Base-by-base conservation (phyloP, 2,113 vertebrate species). In the Saccopteryx bilineata region DNA sequence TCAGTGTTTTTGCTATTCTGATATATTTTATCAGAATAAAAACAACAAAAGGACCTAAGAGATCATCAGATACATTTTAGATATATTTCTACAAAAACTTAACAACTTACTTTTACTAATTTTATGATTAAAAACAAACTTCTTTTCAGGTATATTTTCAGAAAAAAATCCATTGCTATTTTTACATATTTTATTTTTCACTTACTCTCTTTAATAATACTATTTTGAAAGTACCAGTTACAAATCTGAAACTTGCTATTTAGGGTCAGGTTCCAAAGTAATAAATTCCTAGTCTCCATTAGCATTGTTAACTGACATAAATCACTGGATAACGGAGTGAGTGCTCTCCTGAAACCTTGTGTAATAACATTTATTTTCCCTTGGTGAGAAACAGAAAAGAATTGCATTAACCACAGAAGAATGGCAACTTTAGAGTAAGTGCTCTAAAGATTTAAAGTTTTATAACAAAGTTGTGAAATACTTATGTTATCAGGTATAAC, bases 241-340 rank as follows among this genome's bases (percentile, higher is more conserved):
- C 80, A 97, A 81, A 96, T 96, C 86, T 98, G 65, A 75, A 97
- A 86, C 85, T 96, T 95, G 91, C 94, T 83, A 95, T 80, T 84
- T 96, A 91, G 87, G 76, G 80, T 98, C 97, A 97, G 69, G 96
- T 98, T 98, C 96, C 96, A 97, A 94, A 96, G 95, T 93, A 96
- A 85, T 98, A 98, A 98, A 98, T 98, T 93, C 95, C 92, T 95
- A 93, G 76, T 52, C 93, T 95, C 95, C 97, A 98, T 98, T 98
- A 97, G 97, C 91, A 83, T 95, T 97, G 95, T 79, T 98, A 97
- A 95, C 96, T 98, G 96, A 97, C 97, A 98, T 97, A 97, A 96
- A 97, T 98, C 98, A 98, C 65, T 82, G 95, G 91, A 90, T 98
- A 98, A 96, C 88, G 82, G 21, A 90, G 26, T 87, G 96, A 98